Conservation (phyloP, 2,113 vertebrate species). For the Emberiza fucata region DNA sequence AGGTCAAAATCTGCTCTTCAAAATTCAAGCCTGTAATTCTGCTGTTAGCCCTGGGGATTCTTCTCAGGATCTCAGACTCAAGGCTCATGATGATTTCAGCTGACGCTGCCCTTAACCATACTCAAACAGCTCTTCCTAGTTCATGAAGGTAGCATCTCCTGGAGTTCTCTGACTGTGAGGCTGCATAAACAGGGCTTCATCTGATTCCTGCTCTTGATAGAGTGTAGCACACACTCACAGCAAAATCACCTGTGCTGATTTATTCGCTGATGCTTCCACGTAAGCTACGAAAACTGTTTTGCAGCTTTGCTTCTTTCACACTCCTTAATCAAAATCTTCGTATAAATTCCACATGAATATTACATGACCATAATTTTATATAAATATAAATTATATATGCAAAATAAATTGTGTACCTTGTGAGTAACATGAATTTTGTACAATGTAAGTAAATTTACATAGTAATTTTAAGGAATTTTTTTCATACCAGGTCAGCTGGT, state of each 20-base stretch:
- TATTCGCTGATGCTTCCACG: background rate
- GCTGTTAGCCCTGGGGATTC: background rate
- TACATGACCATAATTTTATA: background rate
- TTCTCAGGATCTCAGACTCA: background rate
- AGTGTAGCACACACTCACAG: background rate
- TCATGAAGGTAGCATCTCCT: background rate
- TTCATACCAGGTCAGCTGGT: background rate
- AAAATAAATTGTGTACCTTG: background rate
- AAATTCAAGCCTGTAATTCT: background rate
- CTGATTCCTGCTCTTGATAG: background rate
- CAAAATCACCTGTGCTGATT: background rate
- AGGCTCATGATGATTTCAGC: background rate
- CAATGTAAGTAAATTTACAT: background rate
- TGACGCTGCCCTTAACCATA: background rate
- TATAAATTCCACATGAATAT: background rate
- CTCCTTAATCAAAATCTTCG: slow-evolving; percentile 5
- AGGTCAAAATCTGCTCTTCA: background rate
- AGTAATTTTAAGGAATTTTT: background rate
- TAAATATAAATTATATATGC: background rate
- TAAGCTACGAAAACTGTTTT: background rate
- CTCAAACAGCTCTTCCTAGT: background rate
- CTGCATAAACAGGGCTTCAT: background rate
- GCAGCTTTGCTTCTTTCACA: background rate
- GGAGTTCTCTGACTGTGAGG: background rate
- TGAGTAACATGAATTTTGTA: background rate